A percentile compares a stretch with the other conserved stretches of the same genome.
Conservation (phyloP, 2,797 vertebrate genomes). For the Leuciscus waleckii region DNA sequence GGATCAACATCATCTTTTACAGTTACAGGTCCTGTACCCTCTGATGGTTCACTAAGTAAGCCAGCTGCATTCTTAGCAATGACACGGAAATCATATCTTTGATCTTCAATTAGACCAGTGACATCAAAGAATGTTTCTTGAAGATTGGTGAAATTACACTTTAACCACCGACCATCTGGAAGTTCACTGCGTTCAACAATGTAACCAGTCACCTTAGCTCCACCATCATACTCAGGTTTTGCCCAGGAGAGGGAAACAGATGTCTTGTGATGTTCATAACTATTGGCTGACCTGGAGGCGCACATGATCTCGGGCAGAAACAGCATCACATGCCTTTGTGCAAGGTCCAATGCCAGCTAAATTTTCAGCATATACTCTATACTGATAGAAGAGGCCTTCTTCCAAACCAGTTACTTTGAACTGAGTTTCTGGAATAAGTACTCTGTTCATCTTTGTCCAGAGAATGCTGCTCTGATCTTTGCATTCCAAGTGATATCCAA, state of each 20-base stretch:
- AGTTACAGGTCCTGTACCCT: conserved; percentile 90
- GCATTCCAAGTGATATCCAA: conserved; percentile 91
- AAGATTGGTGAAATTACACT: conserved; percentile 95
- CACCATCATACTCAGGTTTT: conserved; percentile 94
- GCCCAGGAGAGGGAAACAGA: conserved; percentile 93
- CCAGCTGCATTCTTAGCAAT: conserved; percentile 95
- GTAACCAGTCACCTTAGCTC: conserved; percentile 95
- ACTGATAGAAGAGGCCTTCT: conserved; percentile 93
- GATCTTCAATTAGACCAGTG: conserved; percentile 91
- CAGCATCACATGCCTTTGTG: conserved; percentile 89
- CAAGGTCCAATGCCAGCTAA: conserved; percentile 92
- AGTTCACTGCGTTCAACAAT: conserved; percentile 91
- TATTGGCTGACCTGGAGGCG: conserved; percentile 91
- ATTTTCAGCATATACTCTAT: conserved; percentile 91
- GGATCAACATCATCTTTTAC: conserved; percentile 93
- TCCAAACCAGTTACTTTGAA: conserved; percentile 91
- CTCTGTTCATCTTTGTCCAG: conserved; percentile 93
- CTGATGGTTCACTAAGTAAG: conserved; percentile 90
- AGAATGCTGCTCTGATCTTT: conserved; percentile 98
- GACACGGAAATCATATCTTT: conserved; percentile 92
- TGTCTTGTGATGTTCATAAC: conserved; percentile 93
- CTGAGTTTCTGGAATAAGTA: conserved; percentile 85
- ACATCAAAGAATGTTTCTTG: conserved; percentile 93
- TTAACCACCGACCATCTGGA: conserved; percentile 94
- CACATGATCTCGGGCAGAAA: conserved; percentile 93